Evolutionary conservation across 2,797 vertebrate genomes (phyloP).

Genomic region (Mallotus villosus): DNA sequence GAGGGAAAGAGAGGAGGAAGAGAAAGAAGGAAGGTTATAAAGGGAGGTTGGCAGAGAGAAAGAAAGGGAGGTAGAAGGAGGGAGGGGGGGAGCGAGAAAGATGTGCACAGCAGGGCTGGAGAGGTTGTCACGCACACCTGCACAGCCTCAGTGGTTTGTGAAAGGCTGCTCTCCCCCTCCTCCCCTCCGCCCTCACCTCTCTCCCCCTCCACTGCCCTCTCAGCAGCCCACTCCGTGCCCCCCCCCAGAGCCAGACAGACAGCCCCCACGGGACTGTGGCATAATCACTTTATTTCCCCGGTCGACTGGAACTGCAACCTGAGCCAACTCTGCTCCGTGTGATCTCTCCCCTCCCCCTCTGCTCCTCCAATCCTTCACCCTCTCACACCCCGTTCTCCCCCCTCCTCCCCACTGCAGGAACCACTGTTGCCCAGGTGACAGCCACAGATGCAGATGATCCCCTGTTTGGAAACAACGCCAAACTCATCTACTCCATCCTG

Average conservation of each 20-base stretch:
- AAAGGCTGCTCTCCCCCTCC: conserved; percentile 37
- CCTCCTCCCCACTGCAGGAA: conserved; percentile 72
- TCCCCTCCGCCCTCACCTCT: conserved; percentile 15
- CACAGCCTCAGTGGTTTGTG: conserved; percentile 31
- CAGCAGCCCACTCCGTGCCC: conserved; percentile 25
- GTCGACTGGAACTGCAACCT: conserved; percentile 46
- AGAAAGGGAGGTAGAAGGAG: not conserved
- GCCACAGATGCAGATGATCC: conserved; percentile 91
- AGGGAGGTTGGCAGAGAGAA: not conserved
- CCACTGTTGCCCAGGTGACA: conserved; percentile 89
- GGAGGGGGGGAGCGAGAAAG: conserved; percentile 21
- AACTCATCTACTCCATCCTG: conserved; percentile 88
- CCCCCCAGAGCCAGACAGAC: conserved; percentile 56
- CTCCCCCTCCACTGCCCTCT: not conserved
- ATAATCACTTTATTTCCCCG: conserved; percentile 72
- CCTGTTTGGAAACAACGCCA: conserved; percentile 83
- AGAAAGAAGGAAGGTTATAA: not conserved
- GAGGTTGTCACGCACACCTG: conserved; percentile 65
- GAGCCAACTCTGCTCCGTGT: conserved; percentile 47
- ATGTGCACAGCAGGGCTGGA: conserved; percentile 45
- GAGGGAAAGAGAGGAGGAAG: conserved; percentile 20
- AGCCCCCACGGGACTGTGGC: conserved; percentile 58
- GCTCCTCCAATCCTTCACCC: too few relatives aligned
- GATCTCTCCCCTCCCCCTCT: conserved; percentile 27
- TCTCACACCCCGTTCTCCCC: too few relatives aligned